These are phyloP conservation scores for Ia io DNA, from an alignment of 2,113 vertebrate genomes.

Conservation along the genomic window DNA sequence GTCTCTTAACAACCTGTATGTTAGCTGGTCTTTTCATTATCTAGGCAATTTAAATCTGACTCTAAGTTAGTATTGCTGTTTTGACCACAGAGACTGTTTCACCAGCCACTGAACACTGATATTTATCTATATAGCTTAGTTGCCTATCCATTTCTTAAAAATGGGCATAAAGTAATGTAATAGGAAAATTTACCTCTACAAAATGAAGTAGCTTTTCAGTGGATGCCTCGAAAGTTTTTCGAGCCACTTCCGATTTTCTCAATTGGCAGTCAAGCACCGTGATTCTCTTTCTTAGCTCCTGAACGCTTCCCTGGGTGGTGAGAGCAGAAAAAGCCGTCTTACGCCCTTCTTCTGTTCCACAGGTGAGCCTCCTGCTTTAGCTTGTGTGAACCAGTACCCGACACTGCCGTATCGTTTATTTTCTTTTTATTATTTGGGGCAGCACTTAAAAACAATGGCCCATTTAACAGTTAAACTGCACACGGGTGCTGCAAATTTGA, in stretches of 20 bases:
- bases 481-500: neutral
- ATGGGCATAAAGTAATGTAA: neutral
- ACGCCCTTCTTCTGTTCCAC: neutral
- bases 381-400: neutral
- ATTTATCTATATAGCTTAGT: neutral
- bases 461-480: neutral
- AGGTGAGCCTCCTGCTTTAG: neutral
- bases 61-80: neutral
- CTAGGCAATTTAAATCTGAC: neutral
- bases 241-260: slow-evolving; percentile 88
- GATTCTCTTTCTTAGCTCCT: slow-evolving; percentile 90
- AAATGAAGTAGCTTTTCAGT: slow-evolving; percentile 93
- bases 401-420: neutral
- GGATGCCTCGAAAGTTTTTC: slow-evolving; percentile 89
- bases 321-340: neutral
- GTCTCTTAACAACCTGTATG: neutral
- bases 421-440: neutral
- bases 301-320: slow-evolving; percentile 84
- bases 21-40: neutral
- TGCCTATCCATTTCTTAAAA: neutral
- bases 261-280: slow-evolving; percentile 94
- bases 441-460: neutral
- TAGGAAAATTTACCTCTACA: slow-evolving; percentile 88
- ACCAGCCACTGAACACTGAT: neutral
- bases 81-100: neutral